Evolutionary conservation across 2,113 vertebrate species (phyloP).

Genomic region (Amia ocellicauda): DNA sequence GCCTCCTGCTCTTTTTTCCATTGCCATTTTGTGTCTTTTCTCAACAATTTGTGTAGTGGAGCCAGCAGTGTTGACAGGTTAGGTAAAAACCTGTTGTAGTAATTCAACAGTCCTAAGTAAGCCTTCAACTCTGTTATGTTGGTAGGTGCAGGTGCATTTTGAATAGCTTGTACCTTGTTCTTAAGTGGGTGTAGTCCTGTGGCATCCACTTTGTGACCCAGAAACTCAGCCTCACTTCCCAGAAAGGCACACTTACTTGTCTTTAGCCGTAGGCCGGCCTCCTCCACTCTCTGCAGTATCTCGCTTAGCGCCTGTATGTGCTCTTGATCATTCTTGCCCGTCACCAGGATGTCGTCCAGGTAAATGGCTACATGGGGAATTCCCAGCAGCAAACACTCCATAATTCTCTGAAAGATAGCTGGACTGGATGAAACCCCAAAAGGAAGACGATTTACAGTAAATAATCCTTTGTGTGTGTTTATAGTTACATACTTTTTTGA

Average conservation of each 20-base stretch:
- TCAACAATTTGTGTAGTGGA: slow-evolving; percentile 20
- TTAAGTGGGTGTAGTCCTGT: slow-evolving; percentile 6
- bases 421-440: slow-evolving; percentile 30
- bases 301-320: slow-evolving; percentile 6
- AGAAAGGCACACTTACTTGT: slow-evolving; percentile 14
- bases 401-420: slow-evolving; percentile 31
- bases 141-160: background rate
- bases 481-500: slow-evolving; percentile 22
- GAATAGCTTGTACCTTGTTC: slow-evolving; percentile 10
- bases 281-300: background rate
- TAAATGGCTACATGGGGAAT: slow-evolving; percentile 20
- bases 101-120: slow-evolving; percentile 22
- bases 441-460: slow-evolving; percentile 8
- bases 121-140: slow-evolving; percentile 24
- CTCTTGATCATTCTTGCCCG: slow-evolving; percentile 4
- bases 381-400: slow-evolving; percentile 18
- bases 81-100: slow-evolving; percentile 14
- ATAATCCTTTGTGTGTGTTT: slow-evolving; percentile 29
- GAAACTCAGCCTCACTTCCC: slow-evolving; percentile 16
- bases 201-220: slow-evolving; percentile 18
- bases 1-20: slow-evolving; percentile 30
- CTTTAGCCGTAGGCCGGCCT: slow-evolving; percentile 3
- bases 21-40: slow-evolving; percentile 13
- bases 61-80: slow-evolving; percentile 14
- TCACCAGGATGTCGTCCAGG: slow-evolving; percentile 28